Evolutionary conservation across 1,140 invertebrate genomes (phyloP).

Genomic region (Heliconius melpomene): DNA sequence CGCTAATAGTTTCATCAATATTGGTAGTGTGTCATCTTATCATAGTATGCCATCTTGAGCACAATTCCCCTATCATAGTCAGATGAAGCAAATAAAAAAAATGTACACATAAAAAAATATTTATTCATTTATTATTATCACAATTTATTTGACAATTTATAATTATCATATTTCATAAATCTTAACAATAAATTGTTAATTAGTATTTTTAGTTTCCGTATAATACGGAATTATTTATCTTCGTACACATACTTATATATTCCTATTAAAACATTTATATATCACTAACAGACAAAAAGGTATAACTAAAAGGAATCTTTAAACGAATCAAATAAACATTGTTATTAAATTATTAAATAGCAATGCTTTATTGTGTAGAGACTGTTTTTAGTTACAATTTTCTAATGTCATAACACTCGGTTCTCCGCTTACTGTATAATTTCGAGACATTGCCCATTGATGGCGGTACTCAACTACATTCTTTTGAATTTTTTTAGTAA

Average conservation of each 20-base stretch:
- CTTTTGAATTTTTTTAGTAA: no score
- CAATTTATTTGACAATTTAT: neutral
- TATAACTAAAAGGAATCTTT: neutral
- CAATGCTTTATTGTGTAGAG: neutral
- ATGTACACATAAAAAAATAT: neutral
- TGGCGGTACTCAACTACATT: no score
- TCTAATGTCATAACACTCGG: no score
- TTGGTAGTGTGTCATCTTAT: no score
- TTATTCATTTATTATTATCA: neutral
- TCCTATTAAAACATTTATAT: neutral
- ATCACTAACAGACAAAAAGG: neutral
- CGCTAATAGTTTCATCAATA: no score
- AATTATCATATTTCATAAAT: neutral
- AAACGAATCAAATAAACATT: neutral
- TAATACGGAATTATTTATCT: neutral
- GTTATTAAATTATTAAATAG: neutral
- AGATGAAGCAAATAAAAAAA: neutral
- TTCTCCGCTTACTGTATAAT: no score
- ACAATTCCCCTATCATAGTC: neutral
- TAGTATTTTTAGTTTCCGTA: neutral
- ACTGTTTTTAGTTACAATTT: no score
- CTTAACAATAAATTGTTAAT: neutral
- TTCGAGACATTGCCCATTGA: no score
- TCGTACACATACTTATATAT: neutral
- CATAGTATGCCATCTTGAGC: no score